Percentiles rank a stretch among this genome's conserved stretches.
Evolutionary conservation across 2,113 vertebrate species (phyloP).

Genomic region (Sander lucioperca): DNA sequence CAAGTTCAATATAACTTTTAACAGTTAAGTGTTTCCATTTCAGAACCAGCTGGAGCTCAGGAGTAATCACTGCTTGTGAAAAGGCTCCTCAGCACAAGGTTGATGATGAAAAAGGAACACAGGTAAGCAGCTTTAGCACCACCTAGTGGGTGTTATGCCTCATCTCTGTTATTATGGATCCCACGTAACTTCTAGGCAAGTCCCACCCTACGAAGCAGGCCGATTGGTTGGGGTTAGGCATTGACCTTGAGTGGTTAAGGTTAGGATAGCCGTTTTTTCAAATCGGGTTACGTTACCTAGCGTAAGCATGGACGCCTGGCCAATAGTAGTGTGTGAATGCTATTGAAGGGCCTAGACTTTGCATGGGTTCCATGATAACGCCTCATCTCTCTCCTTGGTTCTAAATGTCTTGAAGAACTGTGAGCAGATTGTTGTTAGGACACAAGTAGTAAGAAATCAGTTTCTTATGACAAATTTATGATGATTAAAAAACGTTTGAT

Average conservation of each 20-base stretch:
- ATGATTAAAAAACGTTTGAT: not conserved
- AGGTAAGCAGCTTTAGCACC: constrained; percentile 5
- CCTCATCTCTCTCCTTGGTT: not conserved
- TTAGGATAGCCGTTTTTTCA: too few species aligned
- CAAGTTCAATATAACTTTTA: too few species aligned
- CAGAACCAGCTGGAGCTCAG: not conserved
- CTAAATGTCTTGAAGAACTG: not conserved
- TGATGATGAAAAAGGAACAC: not conserved
- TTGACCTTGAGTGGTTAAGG: too few species aligned
- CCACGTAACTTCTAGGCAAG: too few species aligned
- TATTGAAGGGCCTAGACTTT: too few species aligned
- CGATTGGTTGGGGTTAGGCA: too few species aligned
- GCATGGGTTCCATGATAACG: not conserved
- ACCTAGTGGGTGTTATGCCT: constrained; percentile 20
- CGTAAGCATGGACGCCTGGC: too few species aligned
- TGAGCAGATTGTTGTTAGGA: not conserved
- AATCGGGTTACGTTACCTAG: too few species aligned
- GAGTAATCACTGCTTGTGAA: not conserved
- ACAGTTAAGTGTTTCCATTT: not conserved
- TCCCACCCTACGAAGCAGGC: too few species aligned
- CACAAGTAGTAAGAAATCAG: not conserved
- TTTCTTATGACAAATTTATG: not conserved
- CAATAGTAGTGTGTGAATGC: too few species aligned
- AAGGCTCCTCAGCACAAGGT: not conserved
- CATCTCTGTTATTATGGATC: too few species aligned